A percentile compares a stretch with the other conserved stretches of the same genome.
Conservation (phyloP, 2,113 vertebrate species). For the Vimba vimba region DNA sequence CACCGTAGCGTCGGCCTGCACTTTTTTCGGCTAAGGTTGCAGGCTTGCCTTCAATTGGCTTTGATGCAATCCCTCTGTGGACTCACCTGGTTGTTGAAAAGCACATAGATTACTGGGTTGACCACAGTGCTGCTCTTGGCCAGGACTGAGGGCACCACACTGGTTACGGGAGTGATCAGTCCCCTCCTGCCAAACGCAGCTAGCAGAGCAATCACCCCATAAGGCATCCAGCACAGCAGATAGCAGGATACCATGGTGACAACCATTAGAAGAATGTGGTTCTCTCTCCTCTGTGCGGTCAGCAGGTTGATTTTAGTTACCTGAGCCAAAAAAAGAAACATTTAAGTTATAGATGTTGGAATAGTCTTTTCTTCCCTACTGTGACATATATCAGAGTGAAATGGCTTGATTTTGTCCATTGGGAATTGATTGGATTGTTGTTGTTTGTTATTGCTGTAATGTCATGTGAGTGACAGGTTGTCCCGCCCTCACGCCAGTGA, state of each 20-base stretch:
- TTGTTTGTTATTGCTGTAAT: too few species aligned
- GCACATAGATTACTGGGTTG: slow-evolving; percentile 83
- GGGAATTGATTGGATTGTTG: too few species aligned
- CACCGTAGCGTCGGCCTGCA: too few species aligned
- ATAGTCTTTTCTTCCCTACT: too few species aligned
- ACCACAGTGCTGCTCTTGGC: slow-evolving; percentile 83
- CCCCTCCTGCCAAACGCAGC: slow-evolving; percentile 75
- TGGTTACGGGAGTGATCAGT: slow-evolving; percentile 72
- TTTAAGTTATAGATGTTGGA: too few species aligned
- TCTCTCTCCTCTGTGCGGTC: slow-evolving; percentile 77
- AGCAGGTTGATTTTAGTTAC: slow-evolving; percentile 78
- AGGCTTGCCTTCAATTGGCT: too few species aligned
- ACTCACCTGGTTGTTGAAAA: slow-evolving; percentile 83
- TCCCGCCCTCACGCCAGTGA: too few species aligned
- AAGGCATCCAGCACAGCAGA: slow-evolving; percentile 82
- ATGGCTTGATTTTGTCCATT: too few species aligned
- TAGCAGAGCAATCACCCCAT: slow-evolving; percentile 76
- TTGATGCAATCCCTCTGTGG: neutral
- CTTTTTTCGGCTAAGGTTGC: too few species aligned
- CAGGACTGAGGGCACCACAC: slow-evolving; percentile 77
- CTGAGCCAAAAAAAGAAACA: slow-evolving; percentile 54
- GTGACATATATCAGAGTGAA: too few species aligned
- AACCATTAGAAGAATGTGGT: slow-evolving; percentile 78
- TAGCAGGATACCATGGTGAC: slow-evolving; percentile 79
- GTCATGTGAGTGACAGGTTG: too few species aligned